These are phyloP conservation scores for Bombus vancouverensis DNA, from an alignment of 1,140 invertebrate species.

Conservation along the genomic window DNA sequence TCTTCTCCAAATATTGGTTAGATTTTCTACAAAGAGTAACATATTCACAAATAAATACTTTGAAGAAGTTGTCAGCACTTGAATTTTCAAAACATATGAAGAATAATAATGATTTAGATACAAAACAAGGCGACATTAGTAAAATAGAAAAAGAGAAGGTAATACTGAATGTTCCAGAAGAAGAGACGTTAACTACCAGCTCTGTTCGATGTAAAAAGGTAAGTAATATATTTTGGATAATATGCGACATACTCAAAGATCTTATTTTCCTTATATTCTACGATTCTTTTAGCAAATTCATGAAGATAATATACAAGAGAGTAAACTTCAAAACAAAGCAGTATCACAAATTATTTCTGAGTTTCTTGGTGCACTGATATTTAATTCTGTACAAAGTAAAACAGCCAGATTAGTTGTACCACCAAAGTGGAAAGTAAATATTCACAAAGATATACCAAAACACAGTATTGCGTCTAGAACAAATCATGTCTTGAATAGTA, in stretches of 20 bases:
- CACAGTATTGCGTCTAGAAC: constrained; percentile 86
- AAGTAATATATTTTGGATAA: not conserved
- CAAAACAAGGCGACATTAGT: not conserved
- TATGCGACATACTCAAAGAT: not conserved
- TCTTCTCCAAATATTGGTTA: constrained; percentile 83
- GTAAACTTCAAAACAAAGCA: constrained; percentile 53
- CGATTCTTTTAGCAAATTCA: not conserved
- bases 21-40: constrained; percentile 81
- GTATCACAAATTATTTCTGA: constrained; percentile 73
- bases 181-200: not conserved
- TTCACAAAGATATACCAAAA: constrained; percentile 79
- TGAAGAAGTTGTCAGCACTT: constrained; percentile 78
- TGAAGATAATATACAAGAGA: not conserved
- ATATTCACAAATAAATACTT: constrained; percentile 71
- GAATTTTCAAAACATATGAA: constrained; percentile 26
- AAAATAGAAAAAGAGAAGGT: constrained; percentile 25
- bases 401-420: constrained; percentile 56
- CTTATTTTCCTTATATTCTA: not conserved
- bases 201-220: constrained; percentile 8
- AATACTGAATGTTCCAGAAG: constrained; percentile 40
- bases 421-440: constrained; percentile 80
- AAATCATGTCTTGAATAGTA: constrained; percentile 86
- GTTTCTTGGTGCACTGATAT: constrained; percentile 72
- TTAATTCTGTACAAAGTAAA: constrained; percentile 71
- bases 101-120: not conserved